A percentile compares a stretch with the other conserved stretches of the same genome.
phyloP scores from a whole-genome alignment of 2,797 vertebrate genomes.

The Mormyrops attenuatus region DNA sequence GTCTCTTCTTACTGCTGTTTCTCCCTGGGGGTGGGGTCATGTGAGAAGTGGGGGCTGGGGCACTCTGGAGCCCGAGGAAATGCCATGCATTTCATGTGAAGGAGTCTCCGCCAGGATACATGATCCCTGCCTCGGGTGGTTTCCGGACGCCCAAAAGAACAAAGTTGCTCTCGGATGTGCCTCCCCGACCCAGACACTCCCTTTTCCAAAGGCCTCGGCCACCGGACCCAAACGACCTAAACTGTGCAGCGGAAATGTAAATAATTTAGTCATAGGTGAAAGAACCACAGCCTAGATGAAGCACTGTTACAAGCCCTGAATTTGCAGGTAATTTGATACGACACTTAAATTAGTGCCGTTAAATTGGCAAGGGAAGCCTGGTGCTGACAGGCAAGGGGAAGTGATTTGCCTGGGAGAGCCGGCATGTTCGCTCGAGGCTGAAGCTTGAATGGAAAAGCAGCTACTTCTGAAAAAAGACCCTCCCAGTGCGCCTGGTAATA shows the following conservation, averaged over 20 bases:
- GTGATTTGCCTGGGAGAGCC: not conserved
- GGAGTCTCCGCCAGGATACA: not conserved
- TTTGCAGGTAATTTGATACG: conserved; percentile 6
- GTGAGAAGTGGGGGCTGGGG: not conserved
- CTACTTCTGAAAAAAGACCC: not conserved
- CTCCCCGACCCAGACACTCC: not conserved
- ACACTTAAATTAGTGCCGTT: conserved; percentile 7
- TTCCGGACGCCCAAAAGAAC: not conserved
- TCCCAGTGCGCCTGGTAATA: not conserved
- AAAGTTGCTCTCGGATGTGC: not conserved
- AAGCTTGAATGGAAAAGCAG: not conserved
- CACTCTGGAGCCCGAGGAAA: not conserved
- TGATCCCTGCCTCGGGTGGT: not conserved
- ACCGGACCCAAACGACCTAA: not conserved
- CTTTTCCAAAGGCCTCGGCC: not conserved
- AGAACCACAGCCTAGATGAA: not conserved
- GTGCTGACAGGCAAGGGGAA: not conserved
- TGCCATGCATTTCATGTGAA: not conserved
- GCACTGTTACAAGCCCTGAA: not conserved
- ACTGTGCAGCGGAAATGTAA: not conserved
- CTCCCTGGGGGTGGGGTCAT: not conserved
- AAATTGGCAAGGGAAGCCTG: not conserved
- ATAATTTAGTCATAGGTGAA: not conserved
- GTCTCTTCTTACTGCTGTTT: conserved; percentile 8
- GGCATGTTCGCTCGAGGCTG: not conserved